Evolutionary conservation across 1,140 invertebrate species (phyloP).

Genomic region (Diorhabda sublineata): DNA sequence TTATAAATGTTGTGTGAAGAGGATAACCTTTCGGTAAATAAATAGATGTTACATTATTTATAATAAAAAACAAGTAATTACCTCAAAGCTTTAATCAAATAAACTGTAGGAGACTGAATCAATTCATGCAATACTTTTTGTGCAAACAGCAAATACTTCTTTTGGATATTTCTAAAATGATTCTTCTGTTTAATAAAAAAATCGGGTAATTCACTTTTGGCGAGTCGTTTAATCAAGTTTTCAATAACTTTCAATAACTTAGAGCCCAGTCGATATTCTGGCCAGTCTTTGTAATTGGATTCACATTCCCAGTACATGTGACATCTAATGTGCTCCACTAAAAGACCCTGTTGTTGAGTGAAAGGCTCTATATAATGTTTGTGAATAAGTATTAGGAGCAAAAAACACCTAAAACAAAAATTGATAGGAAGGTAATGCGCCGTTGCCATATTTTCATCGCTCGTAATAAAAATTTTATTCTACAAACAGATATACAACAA

Average conservation of each 20-base stretch:
- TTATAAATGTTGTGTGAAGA: too few relatives aligned
- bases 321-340: constrained; percentile 64
- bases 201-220: constrained; percentile 59
- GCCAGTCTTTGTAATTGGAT: constrained; percentile 62
- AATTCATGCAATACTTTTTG: constrained; percentile 65
- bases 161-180: constrained; percentile 65
- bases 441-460: too few relatives aligned
- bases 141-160: constrained; percentile 57
- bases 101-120: constrained; percentile 58
- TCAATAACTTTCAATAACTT: constrained; percentile 60
- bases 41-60: too few relatives aligned
- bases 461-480: too few relatives aligned
- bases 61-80: constrained; percentile 41
- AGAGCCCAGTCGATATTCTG: constrained; percentile 64
- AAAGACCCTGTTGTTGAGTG: constrained; percentile 54
- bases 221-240: constrained; percentile 49
- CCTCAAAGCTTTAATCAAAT: constrained; percentile 61
- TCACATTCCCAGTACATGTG: constrained; percentile 78
- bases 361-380: constrained; percentile 64
- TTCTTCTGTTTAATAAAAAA: constrained; percentile 71
- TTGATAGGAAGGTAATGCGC: too few relatives aligned
- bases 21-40: too few relatives aligned
- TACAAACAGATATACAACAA: too few relatives aligned
- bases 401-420: constrained; percentile 53
- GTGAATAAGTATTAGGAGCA: constrained; percentile 60